Percentiles rank a stretch among this genome's conserved stretches.
Evolutionary conservation across 2,113 vertebrate genomes (phyloP).

Genomic region (Petromus typicus): DNA sequence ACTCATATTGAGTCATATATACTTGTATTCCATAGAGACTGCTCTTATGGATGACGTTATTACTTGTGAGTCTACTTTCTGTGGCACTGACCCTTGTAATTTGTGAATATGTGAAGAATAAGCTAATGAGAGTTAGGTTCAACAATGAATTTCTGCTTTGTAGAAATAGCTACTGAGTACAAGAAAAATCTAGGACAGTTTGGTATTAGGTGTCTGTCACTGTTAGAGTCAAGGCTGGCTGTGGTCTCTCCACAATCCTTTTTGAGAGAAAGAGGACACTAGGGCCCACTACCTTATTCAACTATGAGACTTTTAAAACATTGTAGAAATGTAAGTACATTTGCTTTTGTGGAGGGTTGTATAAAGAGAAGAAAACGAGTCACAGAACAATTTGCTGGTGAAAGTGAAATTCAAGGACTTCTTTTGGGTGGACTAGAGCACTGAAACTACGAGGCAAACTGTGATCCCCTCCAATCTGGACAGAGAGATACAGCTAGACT

Average conservation of each 20-base stretch:
- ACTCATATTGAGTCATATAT: conserved; percentile 18
- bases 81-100: conserved; percentile 83
- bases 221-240: conserved; percentile 32
- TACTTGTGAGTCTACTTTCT: conserved; percentile 80
- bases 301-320: not conserved
- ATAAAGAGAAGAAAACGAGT: conserved; percentile 5
- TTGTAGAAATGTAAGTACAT: not conserved
- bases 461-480: not conserved
- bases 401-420: not conserved
- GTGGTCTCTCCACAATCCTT: not conserved
- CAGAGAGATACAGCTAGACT: not conserved
- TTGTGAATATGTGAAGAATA: conserved; percentile 80
- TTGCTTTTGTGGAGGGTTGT: not conserved
- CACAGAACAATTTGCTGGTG: not conserved
- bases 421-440: not conserved
- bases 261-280: not conserved
- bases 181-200: conserved; percentile 12
- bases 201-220: conserved; percentile 38
- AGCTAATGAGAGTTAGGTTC: conserved; percentile 82
- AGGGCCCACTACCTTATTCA: conserved; percentile 22
- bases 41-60: conserved; percentile 77
- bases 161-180: conserved; percentile 79
- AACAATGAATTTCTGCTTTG: conserved; percentile 79
- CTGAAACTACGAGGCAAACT: not conserved
- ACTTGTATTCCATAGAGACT: conserved; percentile 71